Evolutionary conservation across 1,140 invertebrate species (phyloP), one percentile per base, ranked within the genome.

Genomic region (Drosophila sproati): DNA sequence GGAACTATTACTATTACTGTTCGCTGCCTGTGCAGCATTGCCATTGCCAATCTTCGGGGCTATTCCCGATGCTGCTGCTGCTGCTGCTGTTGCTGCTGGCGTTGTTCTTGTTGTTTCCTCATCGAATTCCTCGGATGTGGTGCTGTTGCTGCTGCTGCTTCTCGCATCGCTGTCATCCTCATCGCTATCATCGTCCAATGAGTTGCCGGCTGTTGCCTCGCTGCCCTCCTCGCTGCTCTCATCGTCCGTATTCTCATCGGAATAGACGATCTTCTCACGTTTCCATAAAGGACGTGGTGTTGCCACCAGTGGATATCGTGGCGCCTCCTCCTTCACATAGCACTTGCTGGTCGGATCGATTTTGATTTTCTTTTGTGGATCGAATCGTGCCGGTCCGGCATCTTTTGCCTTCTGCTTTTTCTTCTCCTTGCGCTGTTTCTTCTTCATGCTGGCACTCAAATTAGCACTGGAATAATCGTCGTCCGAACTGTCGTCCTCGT

Each of bases 281-380:
- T 94, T 95, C 92, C 94, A 94, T 20, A 95, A 85, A 4, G 94
- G 94, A 67, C 94, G 93, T 12, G 94, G 94, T 43, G 94, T 94
- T 20, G 94, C 94, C 74, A 94, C 94, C 31, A 95, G 81, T 2
- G 93, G 93, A 78, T 93, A 94, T 3, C 93, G 80, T 37, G 94
- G 93, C 62, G 93, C 91, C 92, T 94, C 93, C 72, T 94, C 92
- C 78, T 94, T 94, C n/a, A 94, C 93, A 62, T 92, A 93, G 50
- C 88, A 92, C 37, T 93, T 93, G 66, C 82, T 91, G 5, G 77
- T 86, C 4, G 89, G 79, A 73, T 93, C 92, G 51, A 93, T 86
- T 73, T 92, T 93, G 48, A 92, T 79, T 68, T 92, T 93, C 61
- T 92, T 92, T 12, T 92, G 91, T 0, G 92, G 92, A 90, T 92